Evolutionary conservation across 2,113 vertebrate species (phyloP).

Genomic region (Scomber japonicus): DNA sequence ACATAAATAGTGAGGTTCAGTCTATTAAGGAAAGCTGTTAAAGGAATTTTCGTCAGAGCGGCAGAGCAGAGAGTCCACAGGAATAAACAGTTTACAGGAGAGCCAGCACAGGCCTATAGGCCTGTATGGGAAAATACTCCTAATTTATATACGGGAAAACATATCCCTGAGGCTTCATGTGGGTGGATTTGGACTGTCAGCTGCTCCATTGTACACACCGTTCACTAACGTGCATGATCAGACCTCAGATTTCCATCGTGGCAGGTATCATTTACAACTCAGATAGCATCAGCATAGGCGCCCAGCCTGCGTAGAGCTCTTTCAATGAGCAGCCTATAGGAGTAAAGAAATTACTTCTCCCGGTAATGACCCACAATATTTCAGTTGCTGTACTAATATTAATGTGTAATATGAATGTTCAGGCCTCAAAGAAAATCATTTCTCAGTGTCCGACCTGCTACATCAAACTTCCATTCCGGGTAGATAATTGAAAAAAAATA

Average conservation of each 20-base stretch:
- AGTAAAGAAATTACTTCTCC: conserved; percentile 35
- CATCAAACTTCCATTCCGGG: neutral
- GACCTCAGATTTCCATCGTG: conserved; percentile 47
- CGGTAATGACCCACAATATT: neutral
- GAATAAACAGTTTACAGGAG: conserved; percentile 19
- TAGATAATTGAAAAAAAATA: neutral
- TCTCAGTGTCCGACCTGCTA: neutral
- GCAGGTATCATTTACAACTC: conserved; percentile 53
- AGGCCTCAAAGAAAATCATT: too few relatives aligned
- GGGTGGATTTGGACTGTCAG: conserved; percentile 37
- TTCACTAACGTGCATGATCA: conserved; percentile 54
- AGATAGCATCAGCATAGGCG: conserved; percentile 81
- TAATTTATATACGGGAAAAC: conserved; percentile 19
- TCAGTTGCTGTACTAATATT: neutral
- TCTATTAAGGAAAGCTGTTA: conserved; percentile 7
- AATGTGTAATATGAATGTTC: neutral
- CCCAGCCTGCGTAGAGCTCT: conserved; percentile 61
- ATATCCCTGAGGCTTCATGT: conserved; percentile 8
- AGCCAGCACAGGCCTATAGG: neutral
- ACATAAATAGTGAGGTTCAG: neutral
- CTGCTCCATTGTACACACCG: conserved; percentile 40
- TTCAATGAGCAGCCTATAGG: conserved; percentile 29
- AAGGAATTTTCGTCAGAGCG: neutral
- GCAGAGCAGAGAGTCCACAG: conserved; percentile 8
- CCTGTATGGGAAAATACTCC: conserved; percentile 19